Evolutionary conservation across 1,140 invertebrate species (phyloP).

Genomic region (Bombus terrestris): DNA sequence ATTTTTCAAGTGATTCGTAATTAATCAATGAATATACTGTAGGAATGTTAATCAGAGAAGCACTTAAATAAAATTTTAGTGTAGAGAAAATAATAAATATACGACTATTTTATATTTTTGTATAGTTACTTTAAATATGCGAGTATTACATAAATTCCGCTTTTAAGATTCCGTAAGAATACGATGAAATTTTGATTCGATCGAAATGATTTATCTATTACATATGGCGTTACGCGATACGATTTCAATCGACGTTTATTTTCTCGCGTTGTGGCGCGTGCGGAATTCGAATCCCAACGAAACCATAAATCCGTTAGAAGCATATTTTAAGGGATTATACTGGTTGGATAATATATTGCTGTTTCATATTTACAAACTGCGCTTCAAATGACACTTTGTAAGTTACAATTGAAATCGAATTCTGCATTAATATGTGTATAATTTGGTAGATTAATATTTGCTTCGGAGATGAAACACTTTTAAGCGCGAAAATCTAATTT

Average conservation of each 20-base stretch:
- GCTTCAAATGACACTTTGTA: too few relatives aligned
- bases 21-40: not conserved
- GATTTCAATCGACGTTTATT: slow-evolving; percentile 8
- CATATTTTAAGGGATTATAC: not conserved
- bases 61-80: slow-evolving; percentile 1
- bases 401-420: not conserved
- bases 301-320: not conserved
- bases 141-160: not conserved
- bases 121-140: too few relatives aligned
- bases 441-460: not conserved
- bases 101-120: too few relatives aligned
- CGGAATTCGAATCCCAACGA: not conserved
- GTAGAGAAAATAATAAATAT: not conserved
- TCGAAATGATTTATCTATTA: not conserved
- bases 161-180: not conserved
- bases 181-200: not conserved
- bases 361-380: not conserved
- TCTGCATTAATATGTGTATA: not conserved
- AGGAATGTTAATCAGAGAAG: too few relatives aligned
- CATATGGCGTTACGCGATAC: not conserved
- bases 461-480: too few relatives aligned
- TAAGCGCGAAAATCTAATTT: not conserved
- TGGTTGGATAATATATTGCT: not conserved
- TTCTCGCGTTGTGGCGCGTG: not conserved
- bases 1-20: not conserved